phyloP scores from a whole-genome alignment of 2,113 vertebrate species.

The Corythornis cristatus region DNA sequence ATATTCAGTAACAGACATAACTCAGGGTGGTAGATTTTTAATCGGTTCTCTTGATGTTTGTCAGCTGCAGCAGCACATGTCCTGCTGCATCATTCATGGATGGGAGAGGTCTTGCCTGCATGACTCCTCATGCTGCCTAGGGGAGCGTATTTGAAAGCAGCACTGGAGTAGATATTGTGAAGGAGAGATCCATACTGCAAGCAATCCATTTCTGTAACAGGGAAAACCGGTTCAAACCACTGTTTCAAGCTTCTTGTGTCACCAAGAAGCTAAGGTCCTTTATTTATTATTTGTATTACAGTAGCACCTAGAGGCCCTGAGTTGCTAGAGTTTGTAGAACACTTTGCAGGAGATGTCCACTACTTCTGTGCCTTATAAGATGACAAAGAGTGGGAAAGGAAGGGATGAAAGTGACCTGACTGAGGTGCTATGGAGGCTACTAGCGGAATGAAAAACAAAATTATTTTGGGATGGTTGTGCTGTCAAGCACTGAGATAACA shows the following conservation, averaged over 20 bases:
- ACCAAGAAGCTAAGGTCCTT: background rate
- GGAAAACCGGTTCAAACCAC: background rate
- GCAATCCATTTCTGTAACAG: fast-evolving
- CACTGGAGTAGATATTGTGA: background rate
- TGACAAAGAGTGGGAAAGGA: background rate
- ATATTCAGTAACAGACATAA: background rate
- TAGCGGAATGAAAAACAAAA: background rate
- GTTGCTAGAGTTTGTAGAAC: slow-evolving; percentile 4
- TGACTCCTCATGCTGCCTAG: background rate
- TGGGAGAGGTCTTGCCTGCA: background rate
- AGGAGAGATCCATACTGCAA: background rate
- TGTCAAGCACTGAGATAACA: background rate
- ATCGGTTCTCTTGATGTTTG: background rate
- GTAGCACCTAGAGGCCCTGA: slow-evolving; percentile 37
- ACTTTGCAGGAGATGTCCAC: background rate
- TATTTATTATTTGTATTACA: slow-evolving; percentile 44
- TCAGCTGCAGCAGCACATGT: background rate
- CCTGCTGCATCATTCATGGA: background rate
- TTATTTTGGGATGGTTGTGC: fast-evolving
- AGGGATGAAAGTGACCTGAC: background rate
- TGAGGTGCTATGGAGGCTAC: background rate
- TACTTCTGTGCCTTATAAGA: background rate
- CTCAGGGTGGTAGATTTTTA: background rate
- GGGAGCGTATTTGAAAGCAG: fast-evolving
- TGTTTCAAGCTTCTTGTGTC: background rate